Evolutionary conservation across 2,797 vertebrate genomes (phyloP), one percentile per base, ranked within the genome.

Genomic region (Pseudopleuronectes americanus): DNA sequence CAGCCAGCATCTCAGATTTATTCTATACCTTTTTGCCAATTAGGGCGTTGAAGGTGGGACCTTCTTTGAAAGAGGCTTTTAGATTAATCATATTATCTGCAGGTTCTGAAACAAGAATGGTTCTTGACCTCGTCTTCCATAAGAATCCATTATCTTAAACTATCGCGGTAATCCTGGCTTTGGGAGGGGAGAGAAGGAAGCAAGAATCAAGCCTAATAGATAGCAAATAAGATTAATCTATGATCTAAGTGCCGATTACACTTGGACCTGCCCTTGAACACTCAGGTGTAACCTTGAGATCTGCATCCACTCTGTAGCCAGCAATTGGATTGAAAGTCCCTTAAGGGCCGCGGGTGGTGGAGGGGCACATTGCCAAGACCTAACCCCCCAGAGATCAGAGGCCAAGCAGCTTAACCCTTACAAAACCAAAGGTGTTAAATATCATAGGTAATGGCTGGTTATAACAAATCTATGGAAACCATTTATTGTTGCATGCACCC

Each of bases 131-230:
- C 96, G 69, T 96, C 96, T 96, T 97, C 97, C 94, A 93, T 99
- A 97, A 96, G 96, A 99, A 99, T 99, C 97, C 98, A 99, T 99
- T 99, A 99, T 99, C 97, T 99, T 99, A 99, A 99, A 98, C 97
- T 98, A 99, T 98, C 97, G 96, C 96, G 93, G 96, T 99, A 99
- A 99, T 99, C 98, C 97, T 98, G 96, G 96, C 97, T 99, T 98
- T 96, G 96, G 96, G 96, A 96, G 96, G 96, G 94, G 96, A 96
- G 96, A 89, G 94, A 95, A 94, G 94, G 95, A 96, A 96, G 96
- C 94, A 94, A 94, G 96, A 98, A 97, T 98, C 96, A 98, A 96
- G 97, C 96, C 97, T 98, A 99, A 99, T 99, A 99, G 98, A 99
- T 98, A 95, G 96, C 96, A 99, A 99, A 99, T 99, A 98, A 99